These are phyloP conservation scores for Hypomecis atomaria DNA, from an alignment of 2,888 invertebrate genomes.

Conservation along the genomic window DNA sequence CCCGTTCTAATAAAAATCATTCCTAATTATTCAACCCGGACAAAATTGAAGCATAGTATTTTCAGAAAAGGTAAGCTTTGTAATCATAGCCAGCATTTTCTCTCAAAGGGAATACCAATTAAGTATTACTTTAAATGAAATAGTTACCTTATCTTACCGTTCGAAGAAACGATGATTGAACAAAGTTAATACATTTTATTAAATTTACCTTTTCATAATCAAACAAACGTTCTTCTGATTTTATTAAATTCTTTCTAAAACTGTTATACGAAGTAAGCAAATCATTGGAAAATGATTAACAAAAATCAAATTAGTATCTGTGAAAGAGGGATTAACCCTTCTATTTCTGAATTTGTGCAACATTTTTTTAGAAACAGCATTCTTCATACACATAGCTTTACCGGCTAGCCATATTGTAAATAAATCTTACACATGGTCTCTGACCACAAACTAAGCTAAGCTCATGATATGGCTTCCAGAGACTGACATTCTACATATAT, in stretches of 20 bases:
- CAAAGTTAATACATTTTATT: constrained; percentile 26
- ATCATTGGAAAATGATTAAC: not conserved
- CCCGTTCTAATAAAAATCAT: too few relatives aligned
- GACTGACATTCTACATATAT: too few relatives aligned
- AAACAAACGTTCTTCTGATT: constrained; percentile 28
- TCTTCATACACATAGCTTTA: too few relatives aligned
- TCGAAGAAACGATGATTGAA: constrained; percentile 17
- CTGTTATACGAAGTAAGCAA: not conserved
- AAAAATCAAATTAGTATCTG: not conserved
- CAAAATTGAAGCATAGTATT: not conserved
- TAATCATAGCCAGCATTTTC: not conserved
- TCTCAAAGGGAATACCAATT: not conserved
- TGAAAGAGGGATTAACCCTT: not conserved
- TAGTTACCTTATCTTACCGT: constrained; percentile 18
- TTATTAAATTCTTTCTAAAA: constrained; percentile 14
- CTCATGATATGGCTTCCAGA: too few relatives aligned
- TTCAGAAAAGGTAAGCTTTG: not conserved
- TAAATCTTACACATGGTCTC: too few relatives aligned
- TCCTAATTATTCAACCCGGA: too few relatives aligned
- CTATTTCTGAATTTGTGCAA: not conserved
- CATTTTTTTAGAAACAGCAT: too few relatives aligned
- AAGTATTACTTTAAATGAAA: constrained; percentile 9
- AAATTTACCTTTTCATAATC: constrained; percentile 28
- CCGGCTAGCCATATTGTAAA: too few relatives aligned
- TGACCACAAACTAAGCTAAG: too few relatives aligned